These are phyloP conservation scores for Teinopalpus imperialis DNA, from an alignment of 2,888 invertebrate species.

Conservation along the genomic window DNA sequence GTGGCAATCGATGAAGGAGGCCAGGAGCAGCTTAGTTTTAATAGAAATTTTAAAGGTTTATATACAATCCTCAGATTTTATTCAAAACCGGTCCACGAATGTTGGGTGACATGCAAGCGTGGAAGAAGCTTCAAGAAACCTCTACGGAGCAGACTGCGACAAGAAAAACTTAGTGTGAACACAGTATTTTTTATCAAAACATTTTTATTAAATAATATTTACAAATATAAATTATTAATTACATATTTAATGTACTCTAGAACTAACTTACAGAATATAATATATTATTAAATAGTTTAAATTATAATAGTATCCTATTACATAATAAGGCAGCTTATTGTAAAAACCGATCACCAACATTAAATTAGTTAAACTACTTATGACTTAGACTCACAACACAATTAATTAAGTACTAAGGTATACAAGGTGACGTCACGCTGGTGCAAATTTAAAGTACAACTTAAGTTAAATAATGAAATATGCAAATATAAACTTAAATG, in stretches of 20 bases:
- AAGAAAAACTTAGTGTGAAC: conserved; percentile 45
- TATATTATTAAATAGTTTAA: too few species aligned
- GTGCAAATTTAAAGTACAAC: conserved; percentile 17
- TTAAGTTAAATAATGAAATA: conserved; percentile 1
- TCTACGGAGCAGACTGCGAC: conserved; percentile 50
- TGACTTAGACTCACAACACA: conserved; percentile 34
- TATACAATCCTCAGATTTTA: conserved; percentile 50
- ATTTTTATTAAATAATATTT: conserved; percentile 30
- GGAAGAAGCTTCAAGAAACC: conserved; percentile 72
- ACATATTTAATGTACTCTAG: too few species aligned
- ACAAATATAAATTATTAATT: too few species aligned
- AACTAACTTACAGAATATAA: too few species aligned
- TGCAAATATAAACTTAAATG: too few species aligned
- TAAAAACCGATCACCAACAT: conserved; percentile 10
- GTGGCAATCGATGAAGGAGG: too few species aligned
- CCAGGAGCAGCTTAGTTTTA: too few species aligned
- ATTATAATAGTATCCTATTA: too few species aligned
- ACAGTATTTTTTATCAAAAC: conserved; percentile 22
- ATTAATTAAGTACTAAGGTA: conserved; percentile 22
- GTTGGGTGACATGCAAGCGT: conserved; percentile 74
- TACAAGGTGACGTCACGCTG: conserved; percentile 21
- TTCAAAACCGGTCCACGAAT: conserved; percentile 66
- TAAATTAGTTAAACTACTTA: conserved; percentile 8
- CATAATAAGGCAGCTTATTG: too few species aligned
- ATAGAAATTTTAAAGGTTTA: too few species aligned